Evolutionary conservation across 2,113 vertebrate genomes (phyloP).

Genomic region (Anoura caudifer): DNA sequence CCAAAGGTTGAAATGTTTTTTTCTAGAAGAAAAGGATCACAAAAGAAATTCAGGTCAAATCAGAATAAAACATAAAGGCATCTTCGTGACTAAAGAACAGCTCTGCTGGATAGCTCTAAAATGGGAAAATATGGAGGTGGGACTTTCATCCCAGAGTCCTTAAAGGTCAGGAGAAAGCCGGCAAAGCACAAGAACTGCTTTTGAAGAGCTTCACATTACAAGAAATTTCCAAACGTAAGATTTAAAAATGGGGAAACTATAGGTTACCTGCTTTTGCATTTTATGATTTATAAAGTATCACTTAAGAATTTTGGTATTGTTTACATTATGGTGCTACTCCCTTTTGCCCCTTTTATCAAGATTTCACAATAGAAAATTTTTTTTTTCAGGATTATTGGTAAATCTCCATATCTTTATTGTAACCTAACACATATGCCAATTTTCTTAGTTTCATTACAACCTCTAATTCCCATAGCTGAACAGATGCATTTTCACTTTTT

Average conservation of each 20-base stretch:
- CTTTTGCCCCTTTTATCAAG: not conserved
- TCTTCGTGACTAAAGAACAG: not conserved
- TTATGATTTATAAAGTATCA: not conserved
- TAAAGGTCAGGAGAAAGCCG: constrained; percentile 36
- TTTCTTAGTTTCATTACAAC: constrained; percentile 22
- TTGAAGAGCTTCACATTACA: constrained; percentile 24
- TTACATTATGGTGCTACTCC: not conserved
- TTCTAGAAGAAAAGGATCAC: constrained; percentile 13
- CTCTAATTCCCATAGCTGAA: constrained; percentile 31
- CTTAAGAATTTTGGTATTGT: not conserved
- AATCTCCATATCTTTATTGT: constrained; percentile 44
- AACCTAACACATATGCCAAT: constrained; percentile 14
- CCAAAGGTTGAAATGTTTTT: not conserved
- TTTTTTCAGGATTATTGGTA: constrained; percentile 20
- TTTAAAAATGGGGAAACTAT: not conserved
- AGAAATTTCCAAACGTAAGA: not conserved
- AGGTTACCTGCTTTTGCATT: not conserved
- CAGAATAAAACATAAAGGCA: not conserved
- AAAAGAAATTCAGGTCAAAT: constrained; percentile 39
- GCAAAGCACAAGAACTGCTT: constrained; percentile 3
- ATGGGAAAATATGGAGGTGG: not conserved
- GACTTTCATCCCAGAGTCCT: constrained; percentile 29
- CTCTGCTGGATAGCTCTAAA: constrained; percentile 25
- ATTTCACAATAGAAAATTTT: not conserved
- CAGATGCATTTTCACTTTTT: constrained; percentile 30